phyloP scores from a whole-genome alignment of 2,113 vertebrate species.

The Nothobranchius furzeri region DNA sequence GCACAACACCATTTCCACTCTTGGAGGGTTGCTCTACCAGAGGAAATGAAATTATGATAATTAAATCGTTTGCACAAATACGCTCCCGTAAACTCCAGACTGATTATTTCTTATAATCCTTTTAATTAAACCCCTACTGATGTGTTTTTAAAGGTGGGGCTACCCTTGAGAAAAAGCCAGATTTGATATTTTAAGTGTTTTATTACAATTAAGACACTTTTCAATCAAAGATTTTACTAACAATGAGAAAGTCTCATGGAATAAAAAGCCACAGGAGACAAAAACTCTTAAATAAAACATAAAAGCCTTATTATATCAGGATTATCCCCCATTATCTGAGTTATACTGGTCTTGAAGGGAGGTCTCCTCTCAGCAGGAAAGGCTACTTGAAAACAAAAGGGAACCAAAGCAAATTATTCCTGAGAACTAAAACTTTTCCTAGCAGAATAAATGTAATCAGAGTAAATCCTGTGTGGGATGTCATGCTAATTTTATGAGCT shows the following conservation, averaged over 20 bases:
- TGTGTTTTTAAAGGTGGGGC: background rate
- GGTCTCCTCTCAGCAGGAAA: conserved; percentile 30
- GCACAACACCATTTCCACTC: background rate
- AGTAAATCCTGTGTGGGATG: conserved; percentile 41
- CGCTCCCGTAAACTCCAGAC: conserved; percentile 2
- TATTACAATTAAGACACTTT: conserved; percentile 24
- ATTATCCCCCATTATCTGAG: conserved; percentile 66
- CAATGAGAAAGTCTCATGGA: conserved; percentile 30
- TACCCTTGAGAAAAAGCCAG: background rate
- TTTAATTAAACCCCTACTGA: conserved; percentile 13
- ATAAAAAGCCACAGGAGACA: conserved; percentile 38
- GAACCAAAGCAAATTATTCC: conserved; percentile 1
- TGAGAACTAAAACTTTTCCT: background rate
- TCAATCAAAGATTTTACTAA: conserved; percentile 23
- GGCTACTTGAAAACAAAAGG: background rate
- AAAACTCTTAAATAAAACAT: conserved; percentile 59
- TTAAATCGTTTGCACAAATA: conserved; percentile 38
- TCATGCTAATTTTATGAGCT: conserved; percentile 44
- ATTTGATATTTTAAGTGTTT: background rate
- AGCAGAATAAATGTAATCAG: conserved; percentile 4
- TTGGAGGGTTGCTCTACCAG: conserved; percentile 17
- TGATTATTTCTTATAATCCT: background rate
- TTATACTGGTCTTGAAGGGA: conserved; percentile 47
- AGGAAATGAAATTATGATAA: conserved; percentile 39
- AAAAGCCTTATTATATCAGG: conserved; percentile 60